Conservation (phyloP, 2,797 vertebrate species). For the Cyclopterus lumpus region DNA sequence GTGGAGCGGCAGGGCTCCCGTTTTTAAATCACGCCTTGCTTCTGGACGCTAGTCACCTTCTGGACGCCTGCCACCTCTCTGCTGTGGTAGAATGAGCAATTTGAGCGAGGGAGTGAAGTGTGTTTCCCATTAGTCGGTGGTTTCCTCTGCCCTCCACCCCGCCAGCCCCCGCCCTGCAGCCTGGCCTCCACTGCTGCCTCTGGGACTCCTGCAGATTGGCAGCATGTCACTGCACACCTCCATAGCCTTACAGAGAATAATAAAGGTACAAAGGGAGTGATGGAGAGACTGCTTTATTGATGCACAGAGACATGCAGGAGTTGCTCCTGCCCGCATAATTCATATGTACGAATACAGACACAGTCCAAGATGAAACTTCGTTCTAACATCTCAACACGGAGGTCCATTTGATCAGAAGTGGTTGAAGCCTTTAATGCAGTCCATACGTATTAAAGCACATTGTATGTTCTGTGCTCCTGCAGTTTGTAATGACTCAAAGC, state of each 20-base stretch:
- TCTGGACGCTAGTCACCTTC: constrained; percentile 61
- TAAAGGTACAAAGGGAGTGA: constrained; percentile 44
- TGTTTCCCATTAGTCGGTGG: constrained; percentile 81
- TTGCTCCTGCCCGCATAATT: constrained; percentile 14
- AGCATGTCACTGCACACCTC: constrained; percentile 64
- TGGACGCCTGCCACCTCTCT: constrained; percentile 61
- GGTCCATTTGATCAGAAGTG: constrained; percentile 14
- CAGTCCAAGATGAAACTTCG: constrained; percentile 23
- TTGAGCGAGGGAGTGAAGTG: constrained; percentile 71
- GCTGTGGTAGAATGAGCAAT: constrained; percentile 62
- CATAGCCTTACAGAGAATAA: constrained; percentile 46
- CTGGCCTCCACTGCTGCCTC: constrained; percentile 52
- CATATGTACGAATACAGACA: constrained; percentile 26
- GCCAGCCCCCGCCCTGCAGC: constrained; percentile 49
- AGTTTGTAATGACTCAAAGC: neutral
- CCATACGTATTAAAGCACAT: neutral
- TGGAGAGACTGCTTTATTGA: constrained; percentile 21
- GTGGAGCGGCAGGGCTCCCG: constrained; percentile 56
- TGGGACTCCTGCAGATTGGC: constrained; percentile 66
- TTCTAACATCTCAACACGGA: constrained; percentile 6
- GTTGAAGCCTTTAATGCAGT: neutral
- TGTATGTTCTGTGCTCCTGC: neutral
- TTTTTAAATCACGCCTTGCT: constrained; percentile 68
- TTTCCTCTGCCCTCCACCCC: constrained; percentile 69
- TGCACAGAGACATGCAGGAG: constrained; percentile 30